phyloP scores from a whole-genome alignment of 2,797 vertebrate genomes.

The Caiman crocodilus region DNA sequence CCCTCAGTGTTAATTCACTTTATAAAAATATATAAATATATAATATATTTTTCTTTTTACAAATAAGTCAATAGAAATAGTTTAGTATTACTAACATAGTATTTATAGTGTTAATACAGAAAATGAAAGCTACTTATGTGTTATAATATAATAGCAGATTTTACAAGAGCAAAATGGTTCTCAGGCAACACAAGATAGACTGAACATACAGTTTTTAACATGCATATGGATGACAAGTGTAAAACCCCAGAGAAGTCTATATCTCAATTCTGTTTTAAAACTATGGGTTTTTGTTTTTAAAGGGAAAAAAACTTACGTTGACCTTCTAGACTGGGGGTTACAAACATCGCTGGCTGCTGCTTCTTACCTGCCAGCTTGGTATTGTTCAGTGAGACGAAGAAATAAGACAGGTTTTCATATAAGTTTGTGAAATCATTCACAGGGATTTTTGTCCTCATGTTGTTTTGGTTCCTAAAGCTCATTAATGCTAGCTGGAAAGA shows the following conservation, averaged over 20 bases:
- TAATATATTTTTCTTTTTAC: slow-evolving; percentile 84
- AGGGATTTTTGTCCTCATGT: slow-evolving; percentile 30
- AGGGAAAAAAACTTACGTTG: slow-evolving; percentile 57
- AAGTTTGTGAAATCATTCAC: slow-evolving; percentile 51
- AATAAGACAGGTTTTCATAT: slow-evolving; percentile 41
- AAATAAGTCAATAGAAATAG: slow-evolving; percentile 83
- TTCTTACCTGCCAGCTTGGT: slow-evolving; percentile 43
- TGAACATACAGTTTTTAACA: slow-evolving; percentile 58
- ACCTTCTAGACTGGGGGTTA: slow-evolving; percentile 42
- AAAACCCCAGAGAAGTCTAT: slow-evolving; percentile 44
- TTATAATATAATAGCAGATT: slow-evolving; percentile 77
- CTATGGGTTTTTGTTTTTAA: background rate
- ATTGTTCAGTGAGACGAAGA: slow-evolving; percentile 59
- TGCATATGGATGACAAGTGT: slow-evolving; percentile 40
- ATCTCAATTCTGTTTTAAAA: slow-evolving; percentile 56
- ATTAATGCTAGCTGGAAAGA: slow-evolving; percentile 7
- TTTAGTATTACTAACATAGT: slow-evolving; percentile 84
- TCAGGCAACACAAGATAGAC: slow-evolving; percentile 75
- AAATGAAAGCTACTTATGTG: slow-evolving; percentile 71
- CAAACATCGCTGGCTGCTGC: slow-evolving; percentile 40
- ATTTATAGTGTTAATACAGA: slow-evolving; percentile 82
- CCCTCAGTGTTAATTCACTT: slow-evolving; percentile 78
- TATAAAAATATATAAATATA: slow-evolving; percentile 81
- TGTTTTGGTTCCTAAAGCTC: slow-evolving; percentile 48
- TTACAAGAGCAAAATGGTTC: slow-evolving; percentile 74